These are phyloP conservation scores for Drosophila pachea DNA, from an alignment of 1,140 invertebrate genomes.

Conservation along the genomic window DNA sequence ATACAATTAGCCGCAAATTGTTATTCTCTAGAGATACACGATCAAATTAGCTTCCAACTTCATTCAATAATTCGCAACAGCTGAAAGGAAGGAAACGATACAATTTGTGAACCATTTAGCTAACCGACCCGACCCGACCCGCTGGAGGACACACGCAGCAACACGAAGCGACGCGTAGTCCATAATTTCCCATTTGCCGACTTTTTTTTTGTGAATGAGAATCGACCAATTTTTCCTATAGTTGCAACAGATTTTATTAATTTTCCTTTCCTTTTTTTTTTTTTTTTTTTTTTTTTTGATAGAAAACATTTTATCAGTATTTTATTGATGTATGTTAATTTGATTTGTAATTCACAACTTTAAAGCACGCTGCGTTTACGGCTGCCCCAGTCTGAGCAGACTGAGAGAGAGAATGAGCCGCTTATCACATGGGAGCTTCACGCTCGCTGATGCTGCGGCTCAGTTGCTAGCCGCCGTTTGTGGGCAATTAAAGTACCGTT, in stretches of 20 bases:
- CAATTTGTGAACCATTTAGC: neutral
- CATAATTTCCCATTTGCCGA: too few species aligned
- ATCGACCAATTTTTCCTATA: too few species aligned
- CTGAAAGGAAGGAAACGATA: constrained; percentile 5
- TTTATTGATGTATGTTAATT: constrained; percentile 1
- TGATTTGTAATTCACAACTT: constrained; percentile 16
- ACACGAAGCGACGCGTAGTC: too few species aligned
- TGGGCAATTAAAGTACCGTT: constrained; percentile 54
- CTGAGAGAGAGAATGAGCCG: neutral
- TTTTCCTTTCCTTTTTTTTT: neutral
- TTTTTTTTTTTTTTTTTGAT: too few species aligned
- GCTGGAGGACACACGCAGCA: neutral
- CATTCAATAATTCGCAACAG: constrained; percentile 21
- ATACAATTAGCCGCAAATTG: constrained; percentile 36
- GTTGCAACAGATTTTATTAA: neutral
- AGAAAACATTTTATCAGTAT: too few species aligned
- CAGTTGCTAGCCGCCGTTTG: constrained; percentile 36
- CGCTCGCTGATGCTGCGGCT: constrained; percentile 16
- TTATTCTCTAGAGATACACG: constrained; percentile 21
- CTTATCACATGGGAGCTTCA: constrained; percentile 32
- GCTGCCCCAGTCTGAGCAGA: neutral
- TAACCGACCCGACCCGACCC: too few species aligned
- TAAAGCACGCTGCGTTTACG: neutral
- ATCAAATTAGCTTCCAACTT: constrained; percentile 31
- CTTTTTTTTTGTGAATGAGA: too few species aligned